Conservation (phyloP, 2,113 vertebrate species). For the Calyptomena viridis region DNA sequence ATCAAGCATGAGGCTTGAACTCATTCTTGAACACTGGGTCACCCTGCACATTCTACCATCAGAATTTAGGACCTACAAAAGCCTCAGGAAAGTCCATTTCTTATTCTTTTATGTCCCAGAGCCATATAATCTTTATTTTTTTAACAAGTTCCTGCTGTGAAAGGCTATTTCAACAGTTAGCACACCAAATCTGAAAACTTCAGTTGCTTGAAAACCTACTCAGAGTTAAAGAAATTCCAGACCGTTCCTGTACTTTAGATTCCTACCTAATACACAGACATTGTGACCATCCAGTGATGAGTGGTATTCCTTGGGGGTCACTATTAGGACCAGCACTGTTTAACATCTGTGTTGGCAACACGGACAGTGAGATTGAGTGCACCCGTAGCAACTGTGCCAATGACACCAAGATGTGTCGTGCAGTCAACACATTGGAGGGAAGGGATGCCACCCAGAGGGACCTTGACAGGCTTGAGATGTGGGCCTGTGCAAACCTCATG, state of each 20-base stretch:
- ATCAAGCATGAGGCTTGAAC: background rate
- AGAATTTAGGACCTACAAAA: background rate
- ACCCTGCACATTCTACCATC: background rate
- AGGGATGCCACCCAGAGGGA: background rate
- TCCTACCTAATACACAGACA: background rate
- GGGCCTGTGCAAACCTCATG: background rate
- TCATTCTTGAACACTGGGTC: background rate
- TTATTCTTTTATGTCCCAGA: background rate
- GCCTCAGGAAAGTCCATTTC: background rate
- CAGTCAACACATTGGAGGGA: background rate
- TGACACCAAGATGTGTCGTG: background rate
- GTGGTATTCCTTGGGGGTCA: background rate
- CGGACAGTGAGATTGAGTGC: accelerated
- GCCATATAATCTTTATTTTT: background rate
- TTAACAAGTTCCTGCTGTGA: background rate
- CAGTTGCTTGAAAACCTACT: background rate
- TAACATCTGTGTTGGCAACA: background rate
- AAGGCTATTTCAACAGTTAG: background rate
- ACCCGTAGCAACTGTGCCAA: background rate
- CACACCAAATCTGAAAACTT: background rate
- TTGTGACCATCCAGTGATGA: background rate
- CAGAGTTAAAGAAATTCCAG: background rate
- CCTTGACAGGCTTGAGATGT: background rate
- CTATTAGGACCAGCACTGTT: background rate
- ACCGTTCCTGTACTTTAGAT: background rate